Conservation (phyloP, 2,113 vertebrate species). For the Ivindomyrus marchei region DNA sequence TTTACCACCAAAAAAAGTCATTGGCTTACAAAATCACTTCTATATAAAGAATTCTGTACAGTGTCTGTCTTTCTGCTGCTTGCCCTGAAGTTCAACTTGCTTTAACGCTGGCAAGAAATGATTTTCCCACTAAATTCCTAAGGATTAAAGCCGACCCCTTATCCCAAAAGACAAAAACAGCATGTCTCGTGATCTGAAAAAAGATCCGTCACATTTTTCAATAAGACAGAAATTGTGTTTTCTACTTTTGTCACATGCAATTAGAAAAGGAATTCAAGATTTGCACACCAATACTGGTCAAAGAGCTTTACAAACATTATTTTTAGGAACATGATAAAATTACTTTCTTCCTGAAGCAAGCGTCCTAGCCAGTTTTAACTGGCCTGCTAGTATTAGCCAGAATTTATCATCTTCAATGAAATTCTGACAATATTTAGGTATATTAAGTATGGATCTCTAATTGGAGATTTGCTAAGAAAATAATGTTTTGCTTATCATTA, state of each 20-base stretch:
- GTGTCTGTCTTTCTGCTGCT: slow-evolving; percentile 35
- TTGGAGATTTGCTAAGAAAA: background rate
- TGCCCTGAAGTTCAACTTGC: slow-evolving; percentile 45
- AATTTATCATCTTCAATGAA: background rate
- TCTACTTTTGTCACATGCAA: slow-evolving; percentile 8
- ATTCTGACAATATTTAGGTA: background rate
- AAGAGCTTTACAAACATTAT: slow-evolving; percentile 7
- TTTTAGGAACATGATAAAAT: background rate
- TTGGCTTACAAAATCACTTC: slow-evolving; percentile 19
- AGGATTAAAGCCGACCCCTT: slow-evolving; percentile 29
- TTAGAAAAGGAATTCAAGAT: slow-evolving; percentile 19
- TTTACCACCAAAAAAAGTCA: slow-evolving; percentile 12
- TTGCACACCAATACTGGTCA: background rate
- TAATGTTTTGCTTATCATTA: background rate
- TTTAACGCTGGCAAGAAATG: slow-evolving; percentile 43
- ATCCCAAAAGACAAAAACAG: slow-evolving; percentile 19
- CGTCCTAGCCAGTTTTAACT: background rate
- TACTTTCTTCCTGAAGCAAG: background rate
- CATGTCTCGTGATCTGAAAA: background rate
- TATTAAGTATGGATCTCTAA: background rate
- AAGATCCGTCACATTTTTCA: slow-evolving; percentile 7
- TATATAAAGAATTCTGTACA: slow-evolving; percentile 24
- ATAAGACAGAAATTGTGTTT: slow-evolving; percentile 9
- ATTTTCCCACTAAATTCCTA: slow-evolving; percentile 53
- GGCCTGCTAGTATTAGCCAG: background rate